A percentile compares a stretch with the other conserved stretches of the same genome.
Conservation (phyloP, 2,113 vertebrate genomes). For the Psettodes erumei region DNA sequence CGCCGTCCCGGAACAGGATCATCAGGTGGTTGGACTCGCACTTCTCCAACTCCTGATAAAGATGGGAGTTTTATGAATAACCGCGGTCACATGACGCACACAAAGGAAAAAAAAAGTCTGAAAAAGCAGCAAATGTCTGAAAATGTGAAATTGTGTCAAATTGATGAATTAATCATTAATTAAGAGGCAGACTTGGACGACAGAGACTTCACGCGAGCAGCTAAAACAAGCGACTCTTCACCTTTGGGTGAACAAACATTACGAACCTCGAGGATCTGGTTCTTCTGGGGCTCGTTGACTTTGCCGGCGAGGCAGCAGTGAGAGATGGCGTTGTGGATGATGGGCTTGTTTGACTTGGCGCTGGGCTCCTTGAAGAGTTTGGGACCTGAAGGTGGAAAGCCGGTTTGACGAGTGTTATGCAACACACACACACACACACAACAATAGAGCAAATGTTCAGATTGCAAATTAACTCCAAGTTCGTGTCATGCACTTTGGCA, state of each 20-base stretch:
- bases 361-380: constrained; percentile 97
- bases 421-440: no score
- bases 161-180: no score
- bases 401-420: neutral
- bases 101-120: no score
- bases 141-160: no score
- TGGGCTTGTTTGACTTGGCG: constrained; percentile 96
- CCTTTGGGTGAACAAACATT: neutral
- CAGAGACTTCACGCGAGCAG: neutral
- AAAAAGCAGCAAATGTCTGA: no score
- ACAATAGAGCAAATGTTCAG: neutral
- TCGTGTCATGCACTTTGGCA: neutral
- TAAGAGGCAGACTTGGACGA: neutral
- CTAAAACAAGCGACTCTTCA: neutral
- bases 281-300: constrained; percentile 97
- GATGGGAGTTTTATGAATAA: no score
- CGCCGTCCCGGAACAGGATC: constrained; percentile 94
- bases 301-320: constrained; percentile 98
- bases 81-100: no score
- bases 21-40: constrained; percentile 97
- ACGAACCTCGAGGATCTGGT: constrained; percentile 89
- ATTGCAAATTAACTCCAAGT: neutral
- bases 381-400: constrained; percentile 82
- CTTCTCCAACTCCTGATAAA: constrained; percentile 91
- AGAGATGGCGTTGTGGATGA: constrained; percentile 95